A percentile compares a stretch with the other conserved stretches of the same genome.
Evolutionary conservation across 2,113 vertebrate species (phyloP).

Genomic region (Gallinago media): DNA sequence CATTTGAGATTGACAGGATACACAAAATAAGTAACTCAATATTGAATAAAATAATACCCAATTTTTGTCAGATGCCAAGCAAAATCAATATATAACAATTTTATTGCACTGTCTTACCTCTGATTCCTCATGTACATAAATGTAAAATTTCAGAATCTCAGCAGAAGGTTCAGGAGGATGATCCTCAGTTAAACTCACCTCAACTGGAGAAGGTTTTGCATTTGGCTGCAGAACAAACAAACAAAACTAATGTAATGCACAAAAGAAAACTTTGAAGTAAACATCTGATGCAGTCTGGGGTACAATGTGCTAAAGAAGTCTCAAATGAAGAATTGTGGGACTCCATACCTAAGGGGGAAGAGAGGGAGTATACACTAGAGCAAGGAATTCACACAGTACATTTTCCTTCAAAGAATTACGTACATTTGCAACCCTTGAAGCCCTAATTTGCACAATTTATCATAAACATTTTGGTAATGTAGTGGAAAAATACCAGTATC

Average conservation of each 20-base stretch:
- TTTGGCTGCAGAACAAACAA: slow-evolving; percentile 64
- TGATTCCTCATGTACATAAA: background rate
- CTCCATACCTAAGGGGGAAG: background rate
- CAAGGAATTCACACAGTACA: background rate
- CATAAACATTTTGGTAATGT: background rate
- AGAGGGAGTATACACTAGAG: background rate
- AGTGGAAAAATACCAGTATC: background rate
- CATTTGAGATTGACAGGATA: background rate
- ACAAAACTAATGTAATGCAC: background rate
- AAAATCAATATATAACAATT: background rate
- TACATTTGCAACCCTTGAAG: background rate
- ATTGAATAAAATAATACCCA: background rate
- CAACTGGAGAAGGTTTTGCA: slow-evolving; percentile 26
- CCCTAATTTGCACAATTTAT: background rate
- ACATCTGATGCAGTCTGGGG: background rate
- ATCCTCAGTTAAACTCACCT: background rate
- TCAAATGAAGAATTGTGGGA: background rate
- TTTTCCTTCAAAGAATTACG: background rate
- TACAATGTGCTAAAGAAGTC: background rate
- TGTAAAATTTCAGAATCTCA: background rate
- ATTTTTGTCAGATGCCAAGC: background rate
- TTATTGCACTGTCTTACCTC: background rate
- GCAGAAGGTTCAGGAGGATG: background rate
- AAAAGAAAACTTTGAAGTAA: slow-evolving; percentile 49
- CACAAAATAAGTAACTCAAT: background rate